Evolutionary conservation across 2,888 invertebrate species (phyloP), one percentile per base, ranked within the genome.

Genomic region (Hipparchia sbordonii): DNA sequence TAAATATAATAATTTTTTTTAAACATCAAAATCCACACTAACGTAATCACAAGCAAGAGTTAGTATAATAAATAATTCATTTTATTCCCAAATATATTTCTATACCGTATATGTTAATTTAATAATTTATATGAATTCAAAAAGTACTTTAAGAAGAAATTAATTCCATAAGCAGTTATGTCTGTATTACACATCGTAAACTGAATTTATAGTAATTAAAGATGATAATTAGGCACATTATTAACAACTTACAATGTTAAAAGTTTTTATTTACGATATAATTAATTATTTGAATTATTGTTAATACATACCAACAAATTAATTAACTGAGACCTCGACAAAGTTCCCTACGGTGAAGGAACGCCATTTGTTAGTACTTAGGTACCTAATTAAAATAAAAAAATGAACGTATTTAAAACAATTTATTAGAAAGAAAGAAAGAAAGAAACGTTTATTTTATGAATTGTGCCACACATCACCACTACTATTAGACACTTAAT

Each of bases 201-300:
- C 51, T 4, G 6, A 12, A 65, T 33, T 33, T 33, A 65, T 52
- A 52, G 33, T 65, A 12, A 52, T 48, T 48, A 33, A 52, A 65
- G 51, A 65, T 52, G 52, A n/a, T 52, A 52, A 65, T 52, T 12
- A 33, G 51, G 12, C 52, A 10, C 65, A 65, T 65, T 65, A 33
- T 12, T 65, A 51, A 65, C 52, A 12, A 52, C 65, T 65, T 52
- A 52, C 2, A 65, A 65, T 65, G 33, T 33, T 51, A 33, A 4
- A 63, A 33, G 33, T 65, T 51, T 65, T 65, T 52, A 65, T 10
- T 48, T 51, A 52, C 33, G 33, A 33, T 10, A 52, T 52, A 65
- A 65, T 65, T 65, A 65, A 65, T 33, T 65, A 52, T 65, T 12
- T 33, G 23, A 65, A 52, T 52, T 52, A 63, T 63, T 63, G 23